Percentiles rank a stretch among this genome's conserved stretches.
phyloP scores from a whole-genome alignment of 2,888 invertebrate genomes.

The Zygaena filipendulae region DNA sequence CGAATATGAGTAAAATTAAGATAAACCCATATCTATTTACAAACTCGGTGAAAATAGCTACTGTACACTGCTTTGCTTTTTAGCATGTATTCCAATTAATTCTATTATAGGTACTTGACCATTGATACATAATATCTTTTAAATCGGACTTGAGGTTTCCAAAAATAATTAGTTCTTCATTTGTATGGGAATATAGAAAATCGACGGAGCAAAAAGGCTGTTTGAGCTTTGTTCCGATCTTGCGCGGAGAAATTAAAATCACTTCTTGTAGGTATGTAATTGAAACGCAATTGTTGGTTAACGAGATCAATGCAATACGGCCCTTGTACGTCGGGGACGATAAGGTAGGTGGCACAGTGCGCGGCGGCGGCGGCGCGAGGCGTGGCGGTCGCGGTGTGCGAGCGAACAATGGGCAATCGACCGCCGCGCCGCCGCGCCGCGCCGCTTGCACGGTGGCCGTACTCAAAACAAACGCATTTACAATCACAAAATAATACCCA shows the following conservation, averaged over 20 bases:
- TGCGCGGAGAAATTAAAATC: too few species aligned
- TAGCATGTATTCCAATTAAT: too few species aligned
- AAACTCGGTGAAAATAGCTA: too few species aligned
- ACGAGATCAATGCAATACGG: slow-evolving; percentile 53
- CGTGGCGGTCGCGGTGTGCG: slow-evolving; percentile 54
- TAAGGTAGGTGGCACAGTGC: slow-evolving; percentile 54
- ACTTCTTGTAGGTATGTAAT: slow-evolving; percentile 54
- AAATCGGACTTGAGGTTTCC: too few species aligned
- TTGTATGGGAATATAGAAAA: too few species aligned
- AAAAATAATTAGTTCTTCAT: too few species aligned
- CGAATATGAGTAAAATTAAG: slow-evolving; percentile 2
- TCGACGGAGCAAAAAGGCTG: too few species aligned
- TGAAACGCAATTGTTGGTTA: slow-evolving; percentile 43
- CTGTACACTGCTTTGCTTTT: too few species aligned
- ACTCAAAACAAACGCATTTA: slow-evolving; percentile 8
- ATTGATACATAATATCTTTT: too few species aligned
- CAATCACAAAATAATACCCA: slow-evolving; percentile 3
- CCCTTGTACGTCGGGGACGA: slow-evolving; percentile 33
- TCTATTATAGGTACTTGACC: too few species aligned
- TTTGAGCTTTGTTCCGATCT: slow-evolving; percentile 21
- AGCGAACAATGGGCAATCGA: slow-evolving; percentile 58
- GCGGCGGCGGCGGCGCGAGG: slow-evolving; percentile 48
- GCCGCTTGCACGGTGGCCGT: slow-evolving; percentile 17
- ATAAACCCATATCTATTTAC: neutral
- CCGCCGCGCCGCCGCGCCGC: slow-evolving; percentile 29